Conservation (phyloP, 2,797 vertebrate genomes). For the Heteromormyrus szaboi region DNA sequence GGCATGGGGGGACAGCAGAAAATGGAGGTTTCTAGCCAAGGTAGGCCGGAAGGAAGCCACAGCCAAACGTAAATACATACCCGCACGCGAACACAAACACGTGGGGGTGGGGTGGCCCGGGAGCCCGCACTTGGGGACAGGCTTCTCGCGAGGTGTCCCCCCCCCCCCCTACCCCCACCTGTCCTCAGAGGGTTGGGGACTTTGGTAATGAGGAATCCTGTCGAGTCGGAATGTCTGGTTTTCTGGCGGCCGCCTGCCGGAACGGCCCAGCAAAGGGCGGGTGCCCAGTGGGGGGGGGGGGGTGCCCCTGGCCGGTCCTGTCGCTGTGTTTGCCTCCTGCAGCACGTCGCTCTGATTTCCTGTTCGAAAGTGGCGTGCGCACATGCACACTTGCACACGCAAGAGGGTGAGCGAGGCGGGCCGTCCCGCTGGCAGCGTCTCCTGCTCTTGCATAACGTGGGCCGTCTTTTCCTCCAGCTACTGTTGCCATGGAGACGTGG, state of each 20-base stretch:
- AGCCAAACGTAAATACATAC: neutral
- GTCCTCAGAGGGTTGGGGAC: neutral
- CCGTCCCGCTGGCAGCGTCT: conserved; percentile 61
- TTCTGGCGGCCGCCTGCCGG: neutral
- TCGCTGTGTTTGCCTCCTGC: neutral
- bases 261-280: neutral
- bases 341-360: neutral
- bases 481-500: conserved; percentile 82
- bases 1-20: conserved; percentile 7
- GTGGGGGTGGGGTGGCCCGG: neutral
- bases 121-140: neutral
- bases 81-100: neutral
- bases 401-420: conserved; percentile 25
- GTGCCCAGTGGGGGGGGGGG: neutral
- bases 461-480: conserved; percentile 63
- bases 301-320: neutral
- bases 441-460: conserved; percentile 71
- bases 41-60: neutral
- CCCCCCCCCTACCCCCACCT: neutral
- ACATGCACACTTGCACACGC: neutral
- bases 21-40: neutral
- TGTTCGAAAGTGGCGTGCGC: neutral
- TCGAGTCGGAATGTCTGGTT: neutral
- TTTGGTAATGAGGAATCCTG: neutral
- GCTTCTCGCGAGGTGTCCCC: neutral